A percentile compares a stretch with the other conserved stretches of the same genome.
Conservation (phyloP, 2,113 vertebrate species). For the Delphinapterus leucas region DNA sequence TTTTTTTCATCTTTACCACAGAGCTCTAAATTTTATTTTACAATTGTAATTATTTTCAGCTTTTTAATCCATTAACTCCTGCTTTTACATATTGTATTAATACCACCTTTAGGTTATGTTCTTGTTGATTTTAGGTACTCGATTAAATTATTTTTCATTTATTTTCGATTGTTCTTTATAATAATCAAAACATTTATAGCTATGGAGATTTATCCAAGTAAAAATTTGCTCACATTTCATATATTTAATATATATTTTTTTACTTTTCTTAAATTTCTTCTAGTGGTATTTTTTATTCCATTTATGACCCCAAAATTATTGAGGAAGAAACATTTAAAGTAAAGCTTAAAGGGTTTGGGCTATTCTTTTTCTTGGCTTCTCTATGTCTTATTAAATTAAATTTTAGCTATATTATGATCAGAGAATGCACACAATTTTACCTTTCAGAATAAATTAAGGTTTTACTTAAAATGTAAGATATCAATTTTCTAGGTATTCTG, state of each 20-base stretch:
- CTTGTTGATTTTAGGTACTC: not conserved
- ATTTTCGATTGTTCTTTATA: not conserved
- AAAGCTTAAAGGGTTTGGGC: not conserved
- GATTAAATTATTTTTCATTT: not conserved
- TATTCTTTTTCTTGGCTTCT: not conserved
- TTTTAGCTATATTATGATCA: not conserved
- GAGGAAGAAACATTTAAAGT: not conserved
- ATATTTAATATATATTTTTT: not conserved
- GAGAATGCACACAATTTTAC: not conserved
- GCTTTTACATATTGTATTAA: not conserved
- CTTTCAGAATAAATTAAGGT: not conserved
- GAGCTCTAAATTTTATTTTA: not conserved
- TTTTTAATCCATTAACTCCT: not conserved
- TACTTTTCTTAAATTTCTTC: not conserved
- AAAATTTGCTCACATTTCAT: not conserved
- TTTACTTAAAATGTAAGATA: not conserved
- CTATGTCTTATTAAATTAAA: not conserved
- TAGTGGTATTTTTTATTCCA: not conserved
- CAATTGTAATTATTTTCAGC: not conserved
- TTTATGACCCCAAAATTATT: not conserved
- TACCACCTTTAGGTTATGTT: not conserved
- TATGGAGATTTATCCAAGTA: not conserved
- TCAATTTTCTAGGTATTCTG: not conserved
- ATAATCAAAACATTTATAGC: not conserved
- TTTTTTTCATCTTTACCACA: not conserved